These are phyloP conservation scores for Tetragnatha montana DNA, from an alignment of 2,888 invertebrate species.

Conservation along the genomic window DNA sequence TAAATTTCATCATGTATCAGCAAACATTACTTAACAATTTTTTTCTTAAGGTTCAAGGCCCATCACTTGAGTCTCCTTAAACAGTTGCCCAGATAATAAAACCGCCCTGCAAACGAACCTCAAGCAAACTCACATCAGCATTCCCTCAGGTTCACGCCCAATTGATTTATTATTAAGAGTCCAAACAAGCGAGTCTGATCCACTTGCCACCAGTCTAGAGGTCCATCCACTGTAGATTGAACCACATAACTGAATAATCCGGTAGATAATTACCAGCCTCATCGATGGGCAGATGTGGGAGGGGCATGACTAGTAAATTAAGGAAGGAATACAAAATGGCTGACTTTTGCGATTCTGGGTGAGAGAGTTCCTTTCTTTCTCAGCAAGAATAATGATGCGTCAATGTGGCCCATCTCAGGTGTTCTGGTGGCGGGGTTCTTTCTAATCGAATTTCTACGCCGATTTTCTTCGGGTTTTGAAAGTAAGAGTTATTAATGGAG, in stretches of 20 bases:
- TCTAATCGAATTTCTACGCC: neutral
- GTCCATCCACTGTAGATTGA: conserved; percentile 22
- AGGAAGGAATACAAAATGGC: neutral
- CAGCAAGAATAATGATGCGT: neutral
- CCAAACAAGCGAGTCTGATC: neutral
- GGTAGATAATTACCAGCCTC: neutral
- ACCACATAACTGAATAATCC: neutral
- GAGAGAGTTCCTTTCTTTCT: neutral
- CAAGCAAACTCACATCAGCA: no score
- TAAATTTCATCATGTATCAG: no score
- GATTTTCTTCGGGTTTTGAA: neutral
- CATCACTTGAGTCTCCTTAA: no score
- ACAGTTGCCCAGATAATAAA: no score
- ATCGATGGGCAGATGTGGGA: conserved; percentile 18
- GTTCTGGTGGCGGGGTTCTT: neutral
- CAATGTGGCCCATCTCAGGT: neutral
- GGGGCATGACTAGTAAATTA: neutral
- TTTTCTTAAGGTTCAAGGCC: no score
- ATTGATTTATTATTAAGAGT: conserved; percentile 16
- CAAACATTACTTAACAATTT: no score
- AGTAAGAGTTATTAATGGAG: neutral
- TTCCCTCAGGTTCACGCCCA: neutral
- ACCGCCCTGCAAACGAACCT: no score
- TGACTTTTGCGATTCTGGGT: neutral
- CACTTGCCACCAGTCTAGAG: neutral